phyloP scores from a whole-genome alignment of 2,888 invertebrate species.

The Dorcus parallelipipedus region DNA sequence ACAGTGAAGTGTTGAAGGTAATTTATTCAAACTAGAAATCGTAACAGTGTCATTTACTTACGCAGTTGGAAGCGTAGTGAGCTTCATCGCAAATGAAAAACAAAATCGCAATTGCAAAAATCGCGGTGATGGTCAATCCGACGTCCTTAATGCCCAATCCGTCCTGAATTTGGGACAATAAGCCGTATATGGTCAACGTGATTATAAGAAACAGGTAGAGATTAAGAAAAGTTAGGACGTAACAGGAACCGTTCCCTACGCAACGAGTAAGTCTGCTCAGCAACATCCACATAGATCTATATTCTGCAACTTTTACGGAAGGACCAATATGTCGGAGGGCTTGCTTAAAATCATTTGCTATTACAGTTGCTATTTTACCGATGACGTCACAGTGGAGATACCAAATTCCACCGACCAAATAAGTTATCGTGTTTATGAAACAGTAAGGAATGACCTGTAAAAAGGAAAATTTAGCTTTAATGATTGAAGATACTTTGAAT shows the following conservation, averaged over 20 bases:
- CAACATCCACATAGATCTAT: conserved; percentile 68
- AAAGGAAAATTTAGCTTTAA: conserved; percentile 8
- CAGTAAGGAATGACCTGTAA: conserved; percentile 62
- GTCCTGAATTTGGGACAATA: conserved; percentile 69
- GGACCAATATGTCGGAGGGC: conserved; percentile 67
- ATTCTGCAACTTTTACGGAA: conserved; percentile 66
- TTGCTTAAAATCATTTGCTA: conserved; percentile 68
- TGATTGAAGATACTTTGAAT: too few relatives aligned
- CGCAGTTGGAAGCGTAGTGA: conserved; percentile 70
- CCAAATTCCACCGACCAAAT: conserved; percentile 70
- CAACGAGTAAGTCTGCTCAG: conserved; percentile 65
- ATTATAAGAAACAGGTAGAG: conserved; percentile 70
- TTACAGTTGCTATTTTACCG: conserved; percentile 60
- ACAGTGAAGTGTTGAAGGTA: too few relatives aligned
- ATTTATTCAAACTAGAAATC: too few relatives aligned
- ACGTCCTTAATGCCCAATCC: conserved; percentile 72
- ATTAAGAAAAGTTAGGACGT: conserved; percentile 65
- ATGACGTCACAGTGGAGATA: conserved; percentile 63
- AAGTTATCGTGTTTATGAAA: conserved; percentile 65
- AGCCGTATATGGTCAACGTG: conserved; percentile 70
- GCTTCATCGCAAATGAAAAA: conserved; percentile 73
- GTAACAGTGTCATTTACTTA: conserved; percentile 39
- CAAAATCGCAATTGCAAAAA: conserved; percentile 62
- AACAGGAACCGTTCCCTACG: conserved; percentile 65
- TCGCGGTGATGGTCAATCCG: conserved; percentile 64